These are phyloP conservation scores for Diplodus puntazzo DNA, from an alignment of 2,797 vertebrate species.

Conservation along the genomic window DNA sequence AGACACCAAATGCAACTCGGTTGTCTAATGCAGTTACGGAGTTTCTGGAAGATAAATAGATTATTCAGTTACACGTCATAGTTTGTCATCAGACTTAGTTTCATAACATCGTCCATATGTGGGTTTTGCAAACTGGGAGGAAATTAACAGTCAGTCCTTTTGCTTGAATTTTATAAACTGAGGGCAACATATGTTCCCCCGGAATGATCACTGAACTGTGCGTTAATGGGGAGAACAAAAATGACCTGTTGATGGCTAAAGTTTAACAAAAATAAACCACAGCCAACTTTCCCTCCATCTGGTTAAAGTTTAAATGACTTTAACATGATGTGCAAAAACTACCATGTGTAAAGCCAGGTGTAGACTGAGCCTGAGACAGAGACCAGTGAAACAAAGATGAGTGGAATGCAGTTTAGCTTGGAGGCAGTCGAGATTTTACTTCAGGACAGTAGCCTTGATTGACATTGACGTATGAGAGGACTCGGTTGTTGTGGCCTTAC, in stretches of 20 bases:
- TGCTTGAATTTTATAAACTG: background rate
- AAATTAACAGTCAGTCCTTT: background rate
- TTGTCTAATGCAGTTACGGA: background rate
- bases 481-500: constrained; percentile 28
- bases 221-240: constrained; percentile 10
- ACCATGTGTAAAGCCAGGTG: constrained; percentile 1
- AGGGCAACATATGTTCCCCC: constrained; percentile 21
- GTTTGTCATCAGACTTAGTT: constrained; percentile 10
- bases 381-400: background rate
- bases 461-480: background rate
- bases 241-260: constrained; percentile 13
- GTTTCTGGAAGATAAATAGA: background rate
- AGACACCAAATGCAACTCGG: background rate
- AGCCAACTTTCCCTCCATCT: constrained; percentile 3
- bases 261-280: constrained; percentile 2
- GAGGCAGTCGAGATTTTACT: constrained; percentile 41
- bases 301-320: constrained; percentile 23
- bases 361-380: background rate
- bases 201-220: background rate
- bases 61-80: background rate
- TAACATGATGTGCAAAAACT: constrained; percentile 23
- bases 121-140: background rate
- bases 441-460: constrained; percentile 35
- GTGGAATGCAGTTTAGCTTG: constrained; percentile 55
- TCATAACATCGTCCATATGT: background rate